Percentiles rank a stretch among this genome's conserved stretches.
These are phyloP conservation scores for Cacoxenus indagator DNA, from an alignment of 2,888 invertebrate genomes.

Conservation along the genomic window DNA sequence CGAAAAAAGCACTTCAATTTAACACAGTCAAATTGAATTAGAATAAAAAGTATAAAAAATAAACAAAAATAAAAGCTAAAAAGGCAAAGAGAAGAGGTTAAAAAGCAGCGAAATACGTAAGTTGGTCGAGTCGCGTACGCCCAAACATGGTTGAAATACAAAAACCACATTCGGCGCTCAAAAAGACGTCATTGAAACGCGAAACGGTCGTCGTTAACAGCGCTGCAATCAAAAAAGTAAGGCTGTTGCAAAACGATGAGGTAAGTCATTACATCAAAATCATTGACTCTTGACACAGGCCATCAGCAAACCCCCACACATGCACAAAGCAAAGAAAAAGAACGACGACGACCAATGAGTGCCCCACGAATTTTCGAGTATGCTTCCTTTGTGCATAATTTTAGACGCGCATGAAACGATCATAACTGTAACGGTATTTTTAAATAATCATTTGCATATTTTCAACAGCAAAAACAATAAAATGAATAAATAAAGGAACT, in stretches of 20 bases:
- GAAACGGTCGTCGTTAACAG: conserved; percentile 70
- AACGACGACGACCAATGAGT: too few relatives aligned
- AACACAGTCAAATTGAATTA: conserved; percentile 5
- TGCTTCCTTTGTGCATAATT: neutral
- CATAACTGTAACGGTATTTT: too few relatives aligned
- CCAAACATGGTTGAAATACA: conserved; percentile 68
- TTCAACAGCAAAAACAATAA: too few relatives aligned
- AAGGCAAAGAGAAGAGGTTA: neutral
- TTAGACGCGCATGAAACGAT: neutral
- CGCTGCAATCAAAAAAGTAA: conserved; percentile 70
- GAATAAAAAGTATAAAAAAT: neutral
- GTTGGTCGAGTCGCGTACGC: neutral
- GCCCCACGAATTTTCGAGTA: too few relatives aligned
- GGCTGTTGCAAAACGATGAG: conserved; percentile 70
- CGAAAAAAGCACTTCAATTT: neutral
- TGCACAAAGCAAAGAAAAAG: too few relatives aligned
- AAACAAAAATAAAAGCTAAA: neutral
- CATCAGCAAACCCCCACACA: neutral
- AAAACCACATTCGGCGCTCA: conserved; percentile 68
- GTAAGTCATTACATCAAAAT: conserved; percentile 55
- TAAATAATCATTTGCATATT: too few relatives aligned
- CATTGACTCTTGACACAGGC: neutral
- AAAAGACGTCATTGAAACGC: conserved; percentile 67
- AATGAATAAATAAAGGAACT: too few relatives aligned
- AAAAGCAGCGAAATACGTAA: neutral